Conservation (phyloP, 1,140 invertebrate species). For the Chymomyza costata region DNA sequence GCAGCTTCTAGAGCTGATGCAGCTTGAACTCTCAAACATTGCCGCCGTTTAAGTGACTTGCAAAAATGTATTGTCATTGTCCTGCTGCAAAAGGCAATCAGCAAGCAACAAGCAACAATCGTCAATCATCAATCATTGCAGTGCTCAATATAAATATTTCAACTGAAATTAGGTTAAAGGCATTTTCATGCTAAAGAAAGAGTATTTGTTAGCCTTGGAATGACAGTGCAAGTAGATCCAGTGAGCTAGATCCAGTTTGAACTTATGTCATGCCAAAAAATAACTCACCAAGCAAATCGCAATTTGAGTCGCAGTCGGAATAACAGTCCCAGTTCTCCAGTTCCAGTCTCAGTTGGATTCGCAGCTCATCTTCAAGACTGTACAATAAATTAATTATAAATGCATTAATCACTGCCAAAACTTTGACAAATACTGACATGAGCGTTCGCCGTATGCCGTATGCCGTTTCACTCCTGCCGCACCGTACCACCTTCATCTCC, state of each 20-base stretch:
- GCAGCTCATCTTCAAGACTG: constrained; percentile 1
- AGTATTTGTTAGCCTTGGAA: too few species aligned
- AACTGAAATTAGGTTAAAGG: constrained; percentile 69
- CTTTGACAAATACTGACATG: constrained; percentile 73
- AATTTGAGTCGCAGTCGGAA: constrained; percentile 6
- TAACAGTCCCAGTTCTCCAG: constrained; percentile 9
- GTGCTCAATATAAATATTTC: constrained; percentile 67
- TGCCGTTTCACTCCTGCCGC: constrained; percentile 18
- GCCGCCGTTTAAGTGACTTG: constrained; percentile 54
- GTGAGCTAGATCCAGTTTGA: constrained; percentile 9
- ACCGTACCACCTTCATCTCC: constrained; percentile 15
- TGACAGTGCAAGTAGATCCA: neutral
- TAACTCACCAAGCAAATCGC: too few species aligned
- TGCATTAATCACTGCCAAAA: constrained; percentile 71
- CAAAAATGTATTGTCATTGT: constrained; percentile 42
- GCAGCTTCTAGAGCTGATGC: constrained; percentile 37
- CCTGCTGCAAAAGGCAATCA: too few species aligned
- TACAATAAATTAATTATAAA: constrained; percentile 74
- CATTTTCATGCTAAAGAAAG: constrained; percentile 12
- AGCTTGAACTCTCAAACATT: too few species aligned
- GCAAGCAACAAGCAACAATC: constrained; percentile 44
- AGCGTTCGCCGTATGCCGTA: constrained; percentile 48
- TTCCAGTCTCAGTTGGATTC: neutral
- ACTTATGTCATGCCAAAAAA: constrained; percentile 56
- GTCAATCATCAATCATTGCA: constrained; percentile 54